Conservation (phyloP, 2,113 vertebrate genomes). For the Manacus vitellinus region DNA sequence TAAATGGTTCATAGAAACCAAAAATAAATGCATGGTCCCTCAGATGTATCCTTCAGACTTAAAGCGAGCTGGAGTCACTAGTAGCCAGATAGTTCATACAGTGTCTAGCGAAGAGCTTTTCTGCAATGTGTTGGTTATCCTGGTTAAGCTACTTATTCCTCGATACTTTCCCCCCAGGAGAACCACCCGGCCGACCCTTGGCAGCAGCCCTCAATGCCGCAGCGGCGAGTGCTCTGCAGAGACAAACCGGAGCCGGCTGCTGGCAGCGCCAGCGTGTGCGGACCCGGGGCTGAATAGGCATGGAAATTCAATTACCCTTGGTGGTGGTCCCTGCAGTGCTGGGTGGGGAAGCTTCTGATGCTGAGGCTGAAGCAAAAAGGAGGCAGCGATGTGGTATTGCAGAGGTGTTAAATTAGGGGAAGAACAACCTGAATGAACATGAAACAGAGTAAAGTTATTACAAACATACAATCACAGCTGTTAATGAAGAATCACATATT, state of each 20-base stretch:
- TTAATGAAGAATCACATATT: background rate
- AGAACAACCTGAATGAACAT: background rate
- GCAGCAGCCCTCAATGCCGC: fast-evolving
- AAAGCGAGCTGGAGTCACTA: background rate
- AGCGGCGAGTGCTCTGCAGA: fast-evolving
- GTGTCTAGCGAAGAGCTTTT: background rate
- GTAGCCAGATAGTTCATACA: fast-evolving
- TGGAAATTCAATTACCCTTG: slow-evolving; percentile 48
- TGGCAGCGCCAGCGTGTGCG: background rate
- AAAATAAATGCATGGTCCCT: background rate
- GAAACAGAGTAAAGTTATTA: background rate
- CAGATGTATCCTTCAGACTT: background rate
- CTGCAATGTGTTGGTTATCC: fast-evolving
- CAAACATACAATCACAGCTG: background rate
- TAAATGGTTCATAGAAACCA: background rate
- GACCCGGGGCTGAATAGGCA: background rate
- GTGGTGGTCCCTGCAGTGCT: slow-evolving; percentile 12
- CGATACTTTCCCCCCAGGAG: fast-evolving
- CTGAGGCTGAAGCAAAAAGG: background rate
- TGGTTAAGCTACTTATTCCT: background rate
- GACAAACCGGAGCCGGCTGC: background rate
- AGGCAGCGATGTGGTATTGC: background rate
- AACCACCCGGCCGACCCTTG: fast-evolving
- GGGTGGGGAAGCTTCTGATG: background rate
- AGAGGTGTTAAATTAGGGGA: background rate